A percentile compares a stretch with the other conserved stretches of the same genome.
Conservation (phyloP, 1,140 invertebrate species). For the Oncopodura yosiiana region DNA sequence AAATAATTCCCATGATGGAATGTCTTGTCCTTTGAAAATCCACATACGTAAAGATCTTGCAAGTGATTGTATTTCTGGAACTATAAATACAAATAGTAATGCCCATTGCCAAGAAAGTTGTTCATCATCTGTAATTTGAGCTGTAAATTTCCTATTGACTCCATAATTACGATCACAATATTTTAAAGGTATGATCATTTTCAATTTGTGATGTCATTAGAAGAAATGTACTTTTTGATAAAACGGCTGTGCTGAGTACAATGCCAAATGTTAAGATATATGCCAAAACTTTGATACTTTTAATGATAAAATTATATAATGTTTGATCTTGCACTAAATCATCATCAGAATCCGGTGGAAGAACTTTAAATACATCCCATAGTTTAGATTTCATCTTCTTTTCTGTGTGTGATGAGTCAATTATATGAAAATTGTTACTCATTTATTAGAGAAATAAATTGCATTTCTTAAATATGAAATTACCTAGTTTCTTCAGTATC, state of each 20-base stretch:
- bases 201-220: slow-evolving; percentile 42
- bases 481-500: no score
- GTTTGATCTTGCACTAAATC: slow-evolving; percentile 36
- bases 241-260: slow-evolving; percentile 38
- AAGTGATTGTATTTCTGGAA: slow-evolving; percentile 42
- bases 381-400: no score
- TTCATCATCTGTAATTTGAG: slow-evolving; percentile 35
- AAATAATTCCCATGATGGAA: slow-evolving; percentile 17
- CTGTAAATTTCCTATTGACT: not conserved
- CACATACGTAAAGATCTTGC: slow-evolving; percentile 40
- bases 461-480: no score
- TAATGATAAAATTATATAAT: slow-evolving; percentile 36
- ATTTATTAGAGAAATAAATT: no score
- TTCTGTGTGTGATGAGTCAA: no score
- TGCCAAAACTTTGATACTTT: slow-evolving; percentile 39
- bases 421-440: no score
- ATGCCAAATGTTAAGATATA: slow-evolving; percentile 40
- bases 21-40: slow-evolving; percentile 40
- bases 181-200: slow-evolving; percentile 28
- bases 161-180: not conserved
- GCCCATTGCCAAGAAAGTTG: slow-evolving; percentile 43
- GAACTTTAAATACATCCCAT: slow-evolving; percentile 43
- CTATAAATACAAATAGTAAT: slow-evolving; percentile 40
- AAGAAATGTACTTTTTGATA: slow-evolving; percentile 40
- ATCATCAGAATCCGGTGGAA: slow-evolving; percentile 40